phyloP scores from a whole-genome alignment of 2,113 vertebrate genomes.

The Anolis sagrei region DNA sequence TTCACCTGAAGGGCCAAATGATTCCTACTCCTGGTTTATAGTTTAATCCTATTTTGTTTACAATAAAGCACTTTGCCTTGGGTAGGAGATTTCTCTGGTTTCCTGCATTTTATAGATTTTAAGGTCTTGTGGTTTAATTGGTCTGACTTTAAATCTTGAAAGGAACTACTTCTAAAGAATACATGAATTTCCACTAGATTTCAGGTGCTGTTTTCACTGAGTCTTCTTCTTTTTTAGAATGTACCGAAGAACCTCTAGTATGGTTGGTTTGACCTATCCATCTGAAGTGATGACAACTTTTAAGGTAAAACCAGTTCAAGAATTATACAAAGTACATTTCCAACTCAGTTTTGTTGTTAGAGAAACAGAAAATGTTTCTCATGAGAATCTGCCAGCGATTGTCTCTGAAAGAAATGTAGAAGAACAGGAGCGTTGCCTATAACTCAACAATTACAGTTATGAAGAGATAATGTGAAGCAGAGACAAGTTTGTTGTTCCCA shows the following conservation, averaged over 20 bases:
- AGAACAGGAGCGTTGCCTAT: no score
- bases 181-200: constrained; percentile 33
- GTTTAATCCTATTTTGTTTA: neutral
- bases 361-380: no score
- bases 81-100: neutral
- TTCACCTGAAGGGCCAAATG: no score
- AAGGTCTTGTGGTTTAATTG: neutral
- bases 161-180: neutral
- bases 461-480: no score
- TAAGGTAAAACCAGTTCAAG: constrained; percentile 85
- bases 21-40: no score
- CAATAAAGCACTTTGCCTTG: neutral
- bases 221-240: constrained; percentile 83
- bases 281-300: constrained; percentile 89
- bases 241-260: constrained; percentile 95
- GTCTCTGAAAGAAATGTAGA: no score
- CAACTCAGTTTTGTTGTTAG: neutral
- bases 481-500: no score
- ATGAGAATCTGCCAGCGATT: no score
- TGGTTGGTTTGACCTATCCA: constrained; percentile 93
- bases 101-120: neutral
- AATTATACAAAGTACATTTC: constrained; percentile 9
- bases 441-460: no score
- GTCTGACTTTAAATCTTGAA: neutral
- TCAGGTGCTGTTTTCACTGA: constrained; percentile 22